Base-by-base conservation (phyloP, 92 coral and sea anemone genomes). In the Actinernus sp. region DNA sequence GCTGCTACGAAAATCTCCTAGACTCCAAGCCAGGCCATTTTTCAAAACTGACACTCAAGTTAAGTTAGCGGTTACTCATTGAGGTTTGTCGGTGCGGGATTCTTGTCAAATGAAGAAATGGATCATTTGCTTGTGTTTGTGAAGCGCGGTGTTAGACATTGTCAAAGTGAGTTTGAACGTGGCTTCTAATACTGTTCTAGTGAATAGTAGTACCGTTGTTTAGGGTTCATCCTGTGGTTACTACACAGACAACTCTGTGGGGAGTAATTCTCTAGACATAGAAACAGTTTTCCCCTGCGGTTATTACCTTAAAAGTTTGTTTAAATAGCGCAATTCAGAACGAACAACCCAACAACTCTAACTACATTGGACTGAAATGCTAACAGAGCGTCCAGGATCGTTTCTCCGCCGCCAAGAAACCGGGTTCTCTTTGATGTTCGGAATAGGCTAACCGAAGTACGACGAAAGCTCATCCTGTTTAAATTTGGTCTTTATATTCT, bases 241-340 rank as follows among this genome's bases (percentile, higher is more conserved):
- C n/a, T 44, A 70, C 78, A 70, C 78, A 55, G 75, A 25, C 43
- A 29, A 34, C 78, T 26, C 78, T 51, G 78, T 70, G 33, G 78
- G 78, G 78, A 40, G 78, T 70, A 70, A 70, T 70, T 70, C 58
- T 52, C 23, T 26, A 55, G 66, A 57, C 78, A 70, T 44, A 41
- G 67, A 58, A 70, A 59, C 64, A 26, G 23, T 9, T 70, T 43
- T 37, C 23, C 78, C 78, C 78, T 31, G 57, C 55, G 78, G 78
- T 37, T 70, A 70, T 70, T 54, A 27, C 28, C 52, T 56, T 54
- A 70, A 27, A 55, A 68, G 78, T 70, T 56, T 70, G 57, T 55
- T 19, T 38, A 37, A 31, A 29, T 14, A 70, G 48, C 65, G 66
- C 78, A 54, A 36, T 21, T 38, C 53, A 51, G 53, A 28, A 61